These are phyloP conservation scores for Gopherus flavomarginatus DNA, from an alignment of 2,113 vertebrate species.

Conservation along the genomic window DNA sequence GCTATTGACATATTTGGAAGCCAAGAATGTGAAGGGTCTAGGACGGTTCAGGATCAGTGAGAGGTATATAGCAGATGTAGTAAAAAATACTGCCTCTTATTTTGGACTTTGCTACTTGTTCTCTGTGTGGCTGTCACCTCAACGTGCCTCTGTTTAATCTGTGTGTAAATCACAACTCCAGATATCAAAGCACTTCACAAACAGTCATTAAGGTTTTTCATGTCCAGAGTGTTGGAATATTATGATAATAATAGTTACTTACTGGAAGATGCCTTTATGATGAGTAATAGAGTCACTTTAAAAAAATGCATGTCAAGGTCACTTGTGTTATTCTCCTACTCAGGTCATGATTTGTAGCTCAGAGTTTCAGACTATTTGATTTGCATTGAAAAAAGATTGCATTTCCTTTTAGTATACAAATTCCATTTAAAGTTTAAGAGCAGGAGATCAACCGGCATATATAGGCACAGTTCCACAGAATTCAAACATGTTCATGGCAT, in stretches of 20 bases:
- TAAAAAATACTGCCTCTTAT: not conserved
- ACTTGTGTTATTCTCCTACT: not conserved
- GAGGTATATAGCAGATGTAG: not conserved
- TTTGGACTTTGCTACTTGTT: not conserved
- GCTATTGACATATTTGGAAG: not conserved
- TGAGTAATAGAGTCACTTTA: not conserved
- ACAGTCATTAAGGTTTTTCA: not conserved
- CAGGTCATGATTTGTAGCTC: not conserved
- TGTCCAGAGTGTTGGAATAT: not conserved
- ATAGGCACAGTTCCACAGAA: not conserved
- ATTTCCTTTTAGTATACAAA: not conserved
- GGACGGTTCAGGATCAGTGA: not conserved
- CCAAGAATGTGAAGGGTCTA: not conserved
- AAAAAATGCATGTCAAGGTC: not conserved
- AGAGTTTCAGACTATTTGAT: not conserved
- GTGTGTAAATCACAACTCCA: not conserved
- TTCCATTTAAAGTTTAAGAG: not conserved
- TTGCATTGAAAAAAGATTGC: not conserved
- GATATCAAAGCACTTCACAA: not conserved
- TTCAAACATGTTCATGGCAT: not conserved
- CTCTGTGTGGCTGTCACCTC: not conserved
- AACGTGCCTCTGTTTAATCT: no score
- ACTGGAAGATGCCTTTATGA: not conserved
- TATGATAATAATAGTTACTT: not conserved
- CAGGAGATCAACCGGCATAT: not conserved